Evolutionary conservation across 2,113 vertebrate genomes (phyloP).

Genomic region (Silurus meridionalis): DNA sequence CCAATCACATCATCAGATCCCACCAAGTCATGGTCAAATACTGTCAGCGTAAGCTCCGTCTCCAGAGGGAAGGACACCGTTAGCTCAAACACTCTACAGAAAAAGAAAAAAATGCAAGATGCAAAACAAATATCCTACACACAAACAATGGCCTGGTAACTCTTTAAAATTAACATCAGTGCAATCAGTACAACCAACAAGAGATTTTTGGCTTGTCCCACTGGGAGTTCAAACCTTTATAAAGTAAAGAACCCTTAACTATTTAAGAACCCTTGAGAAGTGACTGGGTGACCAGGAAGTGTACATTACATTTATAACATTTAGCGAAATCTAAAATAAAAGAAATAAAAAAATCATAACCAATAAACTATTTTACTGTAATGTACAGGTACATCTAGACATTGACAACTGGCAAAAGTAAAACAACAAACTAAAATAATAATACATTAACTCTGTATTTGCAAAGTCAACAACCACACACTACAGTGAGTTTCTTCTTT

Average conservation of each 20-base stretch:
- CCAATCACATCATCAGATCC: constrained; percentile 89
- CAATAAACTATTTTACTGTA: neutral
- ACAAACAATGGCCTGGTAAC: neutral
- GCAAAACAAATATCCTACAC: neutral
- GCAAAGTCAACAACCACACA: too few species aligned
- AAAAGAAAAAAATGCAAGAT: constrained; percentile 3
- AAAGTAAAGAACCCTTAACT: neutral
- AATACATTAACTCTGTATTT: too few species aligned
- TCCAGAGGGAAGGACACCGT: constrained; percentile 86
- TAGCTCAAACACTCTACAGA: constrained; percentile 84
- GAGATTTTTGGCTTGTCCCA: neutral
- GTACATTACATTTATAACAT: neutral
- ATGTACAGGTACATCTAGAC: neutral
- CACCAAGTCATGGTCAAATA: constrained; percentile 89
- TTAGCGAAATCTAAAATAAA: neutral
- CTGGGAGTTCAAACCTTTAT: neutral
- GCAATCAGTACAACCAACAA: neutral
- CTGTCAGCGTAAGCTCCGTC: constrained; percentile 79
- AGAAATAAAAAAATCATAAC: neutral
- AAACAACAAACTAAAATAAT: neutral
- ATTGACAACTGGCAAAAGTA: neutral
- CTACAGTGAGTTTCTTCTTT: too few species aligned
- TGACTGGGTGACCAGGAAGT: neutral
- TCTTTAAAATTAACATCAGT: neutral
- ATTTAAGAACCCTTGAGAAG: neutral